A percentile compares a stretch with the other conserved stretches of the same genome.
Conservation (phyloP, 2,888 invertebrate species). For the Mythimna vitellina region DNA sequence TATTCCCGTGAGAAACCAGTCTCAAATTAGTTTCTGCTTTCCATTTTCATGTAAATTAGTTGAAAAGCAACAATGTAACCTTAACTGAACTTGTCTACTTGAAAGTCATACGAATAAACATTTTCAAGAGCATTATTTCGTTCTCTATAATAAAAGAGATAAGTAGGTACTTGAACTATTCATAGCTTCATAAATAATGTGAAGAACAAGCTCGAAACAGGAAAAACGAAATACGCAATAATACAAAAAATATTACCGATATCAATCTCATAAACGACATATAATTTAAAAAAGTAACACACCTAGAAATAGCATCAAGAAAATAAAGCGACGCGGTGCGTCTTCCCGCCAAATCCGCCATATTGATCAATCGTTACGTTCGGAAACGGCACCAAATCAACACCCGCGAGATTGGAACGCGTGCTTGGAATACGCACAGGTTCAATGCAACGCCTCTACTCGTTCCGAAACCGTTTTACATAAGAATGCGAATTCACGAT, state of each 20-base stretch:
- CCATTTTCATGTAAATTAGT: slow-evolving; percentile 69
- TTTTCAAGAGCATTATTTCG: slow-evolving; percentile 1
- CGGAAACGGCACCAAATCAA: slow-evolving; percentile 80
- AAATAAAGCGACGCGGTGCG: slow-evolving; percentile 56
- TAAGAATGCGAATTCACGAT: slow-evolving; percentile 85
- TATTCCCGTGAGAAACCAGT: slow-evolving; percentile 43
- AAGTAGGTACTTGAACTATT: too few species aligned
- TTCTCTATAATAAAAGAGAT: too few species aligned
- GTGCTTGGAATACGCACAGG: slow-evolving; percentile 84
- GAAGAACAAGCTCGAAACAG: slow-evolving; percentile 5
- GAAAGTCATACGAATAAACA: slow-evolving; percentile 7
- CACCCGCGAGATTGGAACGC: slow-evolving; percentile 82
- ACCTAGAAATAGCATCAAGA: slow-evolving; percentile 55
- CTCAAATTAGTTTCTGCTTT: slow-evolving; percentile 68
- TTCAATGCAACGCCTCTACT: slow-evolving; percentile 64
- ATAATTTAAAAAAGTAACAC: slow-evolving; percentile 54
- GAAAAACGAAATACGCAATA: slow-evolving; percentile 34
- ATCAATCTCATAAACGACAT: slow-evolving; percentile 55
- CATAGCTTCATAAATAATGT: neutral
- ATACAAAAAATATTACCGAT: slow-evolving; percentile 38
- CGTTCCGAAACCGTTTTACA: slow-evolving; percentile 81
- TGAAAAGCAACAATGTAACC: slow-evolving; percentile 54
- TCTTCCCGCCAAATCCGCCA: slow-evolving; percentile 72
- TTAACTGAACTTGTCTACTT: slow-evolving; percentile 22
- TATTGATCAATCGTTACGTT: slow-evolving; percentile 79